phyloP scores from a whole-genome alignment of 2,797 vertebrate genomes.

The Mus caroli region DNA sequence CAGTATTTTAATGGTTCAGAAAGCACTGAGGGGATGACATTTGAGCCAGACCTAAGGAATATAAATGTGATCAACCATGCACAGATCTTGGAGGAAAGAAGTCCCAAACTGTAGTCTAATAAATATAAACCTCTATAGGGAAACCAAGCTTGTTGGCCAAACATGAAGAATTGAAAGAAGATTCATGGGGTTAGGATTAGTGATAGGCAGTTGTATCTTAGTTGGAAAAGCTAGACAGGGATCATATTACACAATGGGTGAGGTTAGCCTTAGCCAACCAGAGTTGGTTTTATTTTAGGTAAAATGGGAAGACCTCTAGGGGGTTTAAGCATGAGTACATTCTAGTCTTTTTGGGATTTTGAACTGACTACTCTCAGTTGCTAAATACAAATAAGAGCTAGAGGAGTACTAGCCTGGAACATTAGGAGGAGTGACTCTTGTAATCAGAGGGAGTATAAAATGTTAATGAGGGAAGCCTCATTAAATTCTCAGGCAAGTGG shows the following conservation, averaged over 20 bases:
- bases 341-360: slow-evolving; percentile 5
- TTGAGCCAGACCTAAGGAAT: slow-evolving; percentile 7
- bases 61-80: not conserved
- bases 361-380: not conserved
- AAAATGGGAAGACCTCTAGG: slow-evolving; percentile 14
- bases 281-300: slow-evolving; percentile 36
- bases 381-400: not conserved
- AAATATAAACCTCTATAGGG: slow-evolving; percentile 12
- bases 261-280: not conserved
- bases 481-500: too few species aligned
- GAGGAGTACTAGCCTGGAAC: not conserved
- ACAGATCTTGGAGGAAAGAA: not conserved
- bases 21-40: not conserved
- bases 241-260: not conserved
- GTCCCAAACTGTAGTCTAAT: not conserved
- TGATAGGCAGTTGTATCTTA: not conserved
- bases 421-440: not conserved
- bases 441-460: not conserved
- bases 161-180: not conserved
- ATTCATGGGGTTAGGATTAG: not conserved
- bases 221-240: not conserved
- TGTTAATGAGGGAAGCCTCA: too few species aligned
- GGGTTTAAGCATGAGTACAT: not conserved
- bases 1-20: not conserved
- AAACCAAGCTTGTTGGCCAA: not conserved